These are phyloP conservation scores for Corvus cornix DNA, from an alignment of 2,113 vertebrate genomes.

Conservation along the genomic window DNA sequence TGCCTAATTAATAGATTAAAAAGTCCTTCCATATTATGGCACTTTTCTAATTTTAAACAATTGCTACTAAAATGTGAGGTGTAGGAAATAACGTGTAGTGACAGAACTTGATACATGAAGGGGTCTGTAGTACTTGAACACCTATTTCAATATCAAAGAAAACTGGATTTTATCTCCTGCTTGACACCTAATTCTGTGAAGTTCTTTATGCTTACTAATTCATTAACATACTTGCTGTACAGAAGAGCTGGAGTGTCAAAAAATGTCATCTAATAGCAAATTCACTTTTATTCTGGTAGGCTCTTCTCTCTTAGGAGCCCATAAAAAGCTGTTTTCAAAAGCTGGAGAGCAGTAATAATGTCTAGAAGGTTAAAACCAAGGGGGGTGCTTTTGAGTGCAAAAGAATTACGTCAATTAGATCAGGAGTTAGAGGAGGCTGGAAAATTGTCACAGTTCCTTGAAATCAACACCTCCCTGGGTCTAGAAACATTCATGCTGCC, in stretches of 20 bases:
- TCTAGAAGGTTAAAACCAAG: conserved; percentile 7
- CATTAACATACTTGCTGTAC: neutral
- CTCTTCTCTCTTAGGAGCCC: neutral
- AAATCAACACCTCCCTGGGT: neutral
- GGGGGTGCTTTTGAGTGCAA: neutral
- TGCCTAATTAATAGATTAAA: neutral
- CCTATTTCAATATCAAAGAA: conserved; percentile 44
- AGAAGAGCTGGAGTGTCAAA: conserved; percentile 5
- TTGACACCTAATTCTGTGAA: neutral
- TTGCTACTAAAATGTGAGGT: neutral
- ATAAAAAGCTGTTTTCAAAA: neutral
- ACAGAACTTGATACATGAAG: neutral
- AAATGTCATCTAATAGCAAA: conserved; percentile 16
- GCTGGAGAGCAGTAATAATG: neutral
- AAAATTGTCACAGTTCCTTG: neutral
- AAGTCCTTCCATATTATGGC: neutral
- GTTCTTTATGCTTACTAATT: conserved; percentile 18
- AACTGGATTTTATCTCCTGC: neutral
- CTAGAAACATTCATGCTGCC: neutral
- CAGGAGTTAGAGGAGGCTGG: neutral
- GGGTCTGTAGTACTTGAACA: conserved; percentile 3
- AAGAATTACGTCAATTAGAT: neutral
- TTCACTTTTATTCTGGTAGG: conserved; percentile 1
- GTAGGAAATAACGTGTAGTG: neutral
- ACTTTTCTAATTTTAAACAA: conserved; percentile 2